Evolutionary conservation across 2,797 vertebrate species (phyloP).

Genomic region (Neoniphon sammara): DNA sequence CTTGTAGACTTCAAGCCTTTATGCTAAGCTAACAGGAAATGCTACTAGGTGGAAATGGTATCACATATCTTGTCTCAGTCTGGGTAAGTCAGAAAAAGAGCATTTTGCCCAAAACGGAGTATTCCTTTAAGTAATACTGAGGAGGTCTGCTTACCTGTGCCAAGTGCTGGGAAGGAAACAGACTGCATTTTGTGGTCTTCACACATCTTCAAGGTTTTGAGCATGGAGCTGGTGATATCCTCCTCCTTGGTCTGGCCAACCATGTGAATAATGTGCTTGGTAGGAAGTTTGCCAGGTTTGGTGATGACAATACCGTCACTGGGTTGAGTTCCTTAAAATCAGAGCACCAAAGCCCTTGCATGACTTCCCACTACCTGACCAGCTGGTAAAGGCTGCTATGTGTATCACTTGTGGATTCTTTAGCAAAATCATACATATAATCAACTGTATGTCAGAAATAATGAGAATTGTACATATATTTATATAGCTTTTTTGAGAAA

Average conservation of each 20-base stretch:
- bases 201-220: slow-evolving; percentile 64
- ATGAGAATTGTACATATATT: neutral
- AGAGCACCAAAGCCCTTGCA: neutral
- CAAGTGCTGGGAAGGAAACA: slow-evolving; percentile 72
- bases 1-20: no score
- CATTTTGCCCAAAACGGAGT: no score
- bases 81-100: no score
- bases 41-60: no score
- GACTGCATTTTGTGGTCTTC: slow-evolving; percentile 62
- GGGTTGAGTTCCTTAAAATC: slow-evolving; percentile 59
- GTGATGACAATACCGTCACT: slow-evolving; percentile 65
- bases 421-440: no score
- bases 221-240: slow-evolving; percentile 58
- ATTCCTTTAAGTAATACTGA: no score
- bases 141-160: slow-evolving; percentile 64
- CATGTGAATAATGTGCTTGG: slow-evolving; percentile 72
- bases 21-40: no score
- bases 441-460: neutral
- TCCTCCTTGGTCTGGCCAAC: slow-evolving; percentile 62
- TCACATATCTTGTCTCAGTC: no score
- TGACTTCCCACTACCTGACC: neutral
- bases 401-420: no score
- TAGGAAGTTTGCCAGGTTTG: slow-evolving; percentile 61
- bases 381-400: no score
- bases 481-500: neutral